Conservation (phyloP, 1,140 invertebrate species). For the Drosophila grimshawi region DNA sequence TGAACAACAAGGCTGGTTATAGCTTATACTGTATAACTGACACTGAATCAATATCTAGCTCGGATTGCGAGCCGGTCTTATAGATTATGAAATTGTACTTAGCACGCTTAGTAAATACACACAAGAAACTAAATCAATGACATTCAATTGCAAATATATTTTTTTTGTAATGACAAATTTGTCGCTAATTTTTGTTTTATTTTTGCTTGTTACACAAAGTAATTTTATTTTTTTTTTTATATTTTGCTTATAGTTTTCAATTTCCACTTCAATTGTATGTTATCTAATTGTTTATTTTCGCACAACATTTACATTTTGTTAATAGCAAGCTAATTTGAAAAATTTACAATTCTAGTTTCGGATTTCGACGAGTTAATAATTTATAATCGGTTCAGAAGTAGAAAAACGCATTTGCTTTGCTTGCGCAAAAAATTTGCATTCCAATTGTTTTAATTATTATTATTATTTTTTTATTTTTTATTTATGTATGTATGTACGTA, state of each 20-base stretch:
- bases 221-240: background rate
- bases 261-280: slow-evolving; percentile 18
- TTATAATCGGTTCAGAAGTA: slow-evolving; percentile 39
- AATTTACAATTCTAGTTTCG: slow-evolving; percentile 69
- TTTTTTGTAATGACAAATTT: slow-evolving; percentile 18
- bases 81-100: slow-evolving; percentile 13
- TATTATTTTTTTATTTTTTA: slow-evolving; percentile 19
- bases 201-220: slow-evolving; percentile 21
- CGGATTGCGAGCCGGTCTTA: slow-evolving; percentile 4
- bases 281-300: slow-evolving; percentile 36
- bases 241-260: slow-evolving; percentile 7
- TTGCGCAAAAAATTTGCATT: slow-evolving; percentile 52
- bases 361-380: slow-evolving; percentile 9
- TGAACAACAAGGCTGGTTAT: slow-evolving; percentile 25
- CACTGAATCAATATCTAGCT: background rate
- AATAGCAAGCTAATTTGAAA: slow-evolving; percentile 59
- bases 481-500: slow-evolving; percentile 41
- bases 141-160: slow-evolving; percentile 9
- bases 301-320: slow-evolving; percentile 57
- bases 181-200: slow-evolving; percentile 23
- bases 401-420: slow-evolving; percentile 63
- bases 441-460: slow-evolving; percentile 11
- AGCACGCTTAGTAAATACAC: slow-evolving; percentile 10
- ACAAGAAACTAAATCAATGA: slow-evolving; percentile 44
- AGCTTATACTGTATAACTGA: slow-evolving; percentile 17